Evolutionary conservation across 2,113 vertebrate genomes (phyloP).

Genomic region (Pungitius pungitius): DNA sequence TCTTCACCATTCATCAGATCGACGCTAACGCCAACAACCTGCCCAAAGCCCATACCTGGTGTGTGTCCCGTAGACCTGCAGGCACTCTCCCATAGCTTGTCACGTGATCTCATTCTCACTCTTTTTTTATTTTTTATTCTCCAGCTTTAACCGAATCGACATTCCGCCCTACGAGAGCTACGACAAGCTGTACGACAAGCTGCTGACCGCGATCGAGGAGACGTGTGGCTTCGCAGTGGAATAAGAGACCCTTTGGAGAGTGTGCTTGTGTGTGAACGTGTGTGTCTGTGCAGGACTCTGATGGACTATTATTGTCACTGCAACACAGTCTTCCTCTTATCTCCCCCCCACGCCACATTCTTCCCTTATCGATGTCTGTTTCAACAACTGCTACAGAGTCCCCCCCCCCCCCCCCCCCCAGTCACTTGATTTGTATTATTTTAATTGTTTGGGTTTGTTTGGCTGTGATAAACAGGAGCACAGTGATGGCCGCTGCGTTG

Average conservation of each 20-base stretch:
- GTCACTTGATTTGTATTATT: background rate
- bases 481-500: constrained; percentile 6
- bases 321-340: constrained; percentile 62
- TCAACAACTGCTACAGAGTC: constrained; percentile 67
- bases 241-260: constrained; percentile 72
- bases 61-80: constrained; percentile 47
- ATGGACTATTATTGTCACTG: constrained; percentile 26
- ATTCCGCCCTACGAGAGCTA: constrained; percentile 96
- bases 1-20: constrained; percentile 97
- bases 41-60: constrained; percentile 97
- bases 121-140: constrained; percentile 14
- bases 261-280: constrained; percentile 30
- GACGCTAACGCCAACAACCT: constrained; percentile 94
- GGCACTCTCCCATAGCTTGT: background rate
- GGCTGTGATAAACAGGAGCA: constrained; percentile 20
- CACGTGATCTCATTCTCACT: background rate
- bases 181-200: constrained; percentile 96
- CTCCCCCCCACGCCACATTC: constrained; percentile 33
- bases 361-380: constrained; percentile 41
- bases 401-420: background rate
- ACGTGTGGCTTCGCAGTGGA: constrained; percentile 97
- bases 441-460: constrained; percentile 1
- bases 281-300: constrained; percentile 34
- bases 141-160: constrained; percentile 96
- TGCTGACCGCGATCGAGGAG: constrained; percentile 97